Evolutionary conservation across 2,113 vertebrate genomes (phyloP).

Genomic region (Oncorhynchus gorbuscha): DNA sequence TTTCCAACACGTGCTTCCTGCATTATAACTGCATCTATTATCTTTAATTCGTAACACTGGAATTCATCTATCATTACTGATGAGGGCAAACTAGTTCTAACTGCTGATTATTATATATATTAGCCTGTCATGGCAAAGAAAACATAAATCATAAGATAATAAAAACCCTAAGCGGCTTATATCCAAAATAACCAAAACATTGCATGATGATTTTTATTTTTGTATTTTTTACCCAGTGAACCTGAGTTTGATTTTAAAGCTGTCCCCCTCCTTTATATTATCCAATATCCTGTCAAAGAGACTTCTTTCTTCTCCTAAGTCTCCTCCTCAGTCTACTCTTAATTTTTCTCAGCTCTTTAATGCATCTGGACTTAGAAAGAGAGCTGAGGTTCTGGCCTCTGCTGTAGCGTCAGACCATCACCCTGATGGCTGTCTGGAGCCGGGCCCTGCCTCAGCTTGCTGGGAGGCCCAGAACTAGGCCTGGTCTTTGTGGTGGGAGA

Average conservation of each 20-base stretch:
- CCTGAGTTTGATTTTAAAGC: conserved; percentile 4
- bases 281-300: conserved; percentile 53
- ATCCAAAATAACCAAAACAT: conserved; percentile 31
- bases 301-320: conserved; percentile 40
- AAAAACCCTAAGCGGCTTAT: conserved; percentile 20
- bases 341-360: conserved; percentile 46
- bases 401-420: conserved; percentile 40
- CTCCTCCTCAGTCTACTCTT: conserved; percentile 51
- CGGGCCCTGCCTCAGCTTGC: conserved; percentile 20
- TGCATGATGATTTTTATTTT: too few species aligned
- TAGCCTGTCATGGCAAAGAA: conserved; percentile 32
- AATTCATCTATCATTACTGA: neutral
- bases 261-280: conserved; percentile 44
- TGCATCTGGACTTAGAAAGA: conserved; percentile 45
- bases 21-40: conserved; percentile 16
- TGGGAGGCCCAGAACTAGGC: conserved; percentile 10
- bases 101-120: conserved; percentile 21
- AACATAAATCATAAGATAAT: conserved; percentile 52
- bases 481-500: conserved; percentile 21
- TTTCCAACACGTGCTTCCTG: neutral
- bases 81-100: conserved; percentile 41
- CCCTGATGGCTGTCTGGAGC: conserved; percentile 37
- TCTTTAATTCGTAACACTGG: conserved; percentile 26
- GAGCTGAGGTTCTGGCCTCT: conserved; percentile 38
- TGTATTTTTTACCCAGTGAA: neutral